Conservation (phyloP, 2,797 vertebrate genomes). For the Myotis findleyi region DNA sequence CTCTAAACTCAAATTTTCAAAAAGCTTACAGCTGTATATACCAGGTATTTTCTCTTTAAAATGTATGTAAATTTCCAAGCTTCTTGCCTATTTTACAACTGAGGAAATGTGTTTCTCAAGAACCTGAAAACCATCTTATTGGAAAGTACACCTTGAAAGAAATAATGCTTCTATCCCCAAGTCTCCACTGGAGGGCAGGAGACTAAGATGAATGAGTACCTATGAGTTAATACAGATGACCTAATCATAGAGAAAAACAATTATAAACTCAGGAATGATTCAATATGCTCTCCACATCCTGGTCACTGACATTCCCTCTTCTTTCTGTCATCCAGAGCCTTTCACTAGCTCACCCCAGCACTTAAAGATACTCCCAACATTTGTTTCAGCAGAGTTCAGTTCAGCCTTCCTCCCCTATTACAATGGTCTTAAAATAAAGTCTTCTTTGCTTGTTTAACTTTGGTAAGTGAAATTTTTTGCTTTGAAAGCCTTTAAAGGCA, state of each 20-base stretch:
- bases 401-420: background rate
- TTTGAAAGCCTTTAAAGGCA: background rate
- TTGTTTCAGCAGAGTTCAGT: background rate
- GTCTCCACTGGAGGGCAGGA: background rate
- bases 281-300: background rate
- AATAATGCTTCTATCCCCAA: background rate
- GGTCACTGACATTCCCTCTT: background rate
- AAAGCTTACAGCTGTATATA: background rate
- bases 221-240: background rate
- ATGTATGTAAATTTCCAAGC: background rate
- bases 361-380: background rate
- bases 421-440: background rate
- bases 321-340: background rate
- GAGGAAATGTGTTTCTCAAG: background rate
- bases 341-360: background rate
- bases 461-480: background rate
- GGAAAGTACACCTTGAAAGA: background rate
- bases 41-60: background rate
- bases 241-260: background rate
- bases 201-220: background rate
- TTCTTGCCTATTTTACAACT: background rate
- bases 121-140: background rate
- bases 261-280: background rate
- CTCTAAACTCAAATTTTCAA: too few relatives aligned
- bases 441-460: background rate